Evolutionary conservation across 2,888 invertebrate genomes (phyloP).

Genomic region (Trichopoda pennipes): DNA sequence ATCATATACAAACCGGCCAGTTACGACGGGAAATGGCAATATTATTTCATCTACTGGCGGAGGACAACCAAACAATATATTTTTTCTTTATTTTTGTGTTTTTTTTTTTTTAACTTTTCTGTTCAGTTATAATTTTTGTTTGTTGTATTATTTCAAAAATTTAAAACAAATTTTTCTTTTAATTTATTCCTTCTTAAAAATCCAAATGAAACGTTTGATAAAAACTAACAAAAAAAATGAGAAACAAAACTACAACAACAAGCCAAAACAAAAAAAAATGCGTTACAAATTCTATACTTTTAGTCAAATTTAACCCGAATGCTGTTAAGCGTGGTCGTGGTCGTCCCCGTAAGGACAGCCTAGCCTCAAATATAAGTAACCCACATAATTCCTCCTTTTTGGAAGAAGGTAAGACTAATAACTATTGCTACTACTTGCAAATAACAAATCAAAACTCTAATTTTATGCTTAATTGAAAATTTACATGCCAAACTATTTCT

Average conservation of each 20-base stretch:
- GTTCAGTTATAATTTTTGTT: conserved; percentile 49
- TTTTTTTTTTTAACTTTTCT: conserved; percentile 53
- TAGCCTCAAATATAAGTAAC: conserved; percentile 81
- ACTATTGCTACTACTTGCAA: conserved; percentile 67
- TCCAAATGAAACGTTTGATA: conserved; percentile 48
- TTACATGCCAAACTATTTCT: conserved; percentile 37
- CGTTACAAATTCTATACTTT: conserved; percentile 71
- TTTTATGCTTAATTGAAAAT: conserved; percentile 57
- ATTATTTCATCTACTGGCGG: too few species aligned
- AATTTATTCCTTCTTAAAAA: conserved; percentile 57
- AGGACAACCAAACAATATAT: too few species aligned
- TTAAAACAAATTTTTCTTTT: conserved; percentile 57
- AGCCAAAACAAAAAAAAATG: conserved; percentile 65
- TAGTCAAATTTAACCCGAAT: conserved; percentile 77
- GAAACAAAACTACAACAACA: conserved; percentile 62
- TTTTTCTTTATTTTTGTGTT: conserved; percentile 50
- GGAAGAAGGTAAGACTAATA: conserved; percentile 85
- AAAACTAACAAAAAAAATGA: conserved; percentile 63
- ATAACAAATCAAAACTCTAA: conserved; percentile 49
- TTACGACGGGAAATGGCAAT: too few species aligned
- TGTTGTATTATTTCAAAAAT: conserved; percentile 43
- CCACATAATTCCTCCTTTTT: conserved; percentile 87
- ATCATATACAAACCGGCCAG: too few species aligned
- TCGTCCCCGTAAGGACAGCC: conserved; percentile 83
- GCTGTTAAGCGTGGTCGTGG: conserved; percentile 84